Evolutionary conservation across 2,797 vertebrate species (phyloP), one percentile per base, ranked within the genome.

Genomic region (Propithecus perrieri): DNA sequence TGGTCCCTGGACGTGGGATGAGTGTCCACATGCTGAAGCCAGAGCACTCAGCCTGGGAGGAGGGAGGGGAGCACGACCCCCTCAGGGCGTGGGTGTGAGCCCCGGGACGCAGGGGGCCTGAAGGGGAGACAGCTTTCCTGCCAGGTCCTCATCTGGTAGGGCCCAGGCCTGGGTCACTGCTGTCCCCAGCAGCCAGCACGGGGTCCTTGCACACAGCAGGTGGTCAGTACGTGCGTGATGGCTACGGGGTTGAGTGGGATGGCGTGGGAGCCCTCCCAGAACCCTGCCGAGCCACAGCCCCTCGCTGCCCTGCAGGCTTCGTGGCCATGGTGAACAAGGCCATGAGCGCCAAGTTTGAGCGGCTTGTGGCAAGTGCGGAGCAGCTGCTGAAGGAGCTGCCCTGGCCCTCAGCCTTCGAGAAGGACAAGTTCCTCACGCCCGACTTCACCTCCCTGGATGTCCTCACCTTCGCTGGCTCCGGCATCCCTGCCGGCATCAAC

Each of bases 371-470:
- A 9, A 99, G 99, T 0, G 99, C 99, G 0, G 99, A 99, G 91
- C 97, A 98, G 38, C 86, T 99, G 94, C 98, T 99, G 55, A 99
- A 99, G 0, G 99, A 99, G 97, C 98, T 99, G 87, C 99, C 99
- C 2, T 99, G 99, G 99, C 99, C 99, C 1, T 89, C 97, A 0
- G 98, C 99, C 88, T 99, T 99, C 53, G 99, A 99, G 98, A 99
- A 99, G 96, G 99, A 99, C 98, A 98, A 96, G 7, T 99, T 99
- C 98, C 99, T 99, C 5, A 99, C 99, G 86, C 99, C 99, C 0
- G 99, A 99, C 98, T 99, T 99, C 98, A 99, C 99, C 75, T 99
- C 99, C 0, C 98, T 99, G 95, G 99, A 99, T 1, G 99, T 99
- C 3, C 99, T 99, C 92, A 99, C 99, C 48, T 99, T 99, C 0